These are phyloP conservation scores for Rhagium mordax DNA, from an alignment of 2,888 invertebrate species.

Conservation along the genomic window DNA sequence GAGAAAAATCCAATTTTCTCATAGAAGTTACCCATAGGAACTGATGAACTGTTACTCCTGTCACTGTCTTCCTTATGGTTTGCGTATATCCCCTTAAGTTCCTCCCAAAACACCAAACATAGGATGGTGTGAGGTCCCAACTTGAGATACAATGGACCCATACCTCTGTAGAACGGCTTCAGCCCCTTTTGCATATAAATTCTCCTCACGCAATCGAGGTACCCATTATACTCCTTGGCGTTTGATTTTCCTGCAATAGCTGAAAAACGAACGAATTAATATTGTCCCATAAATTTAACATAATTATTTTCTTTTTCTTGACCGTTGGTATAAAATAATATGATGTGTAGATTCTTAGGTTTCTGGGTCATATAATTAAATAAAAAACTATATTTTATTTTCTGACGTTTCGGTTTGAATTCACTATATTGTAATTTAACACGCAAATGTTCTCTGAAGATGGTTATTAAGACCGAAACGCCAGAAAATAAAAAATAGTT, in stretches of 20 bases:
- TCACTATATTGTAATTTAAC: too few relatives aligned
- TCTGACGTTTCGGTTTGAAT: too few relatives aligned
- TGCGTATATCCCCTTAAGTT: constrained; percentile 75
- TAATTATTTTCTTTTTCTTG: too few relatives aligned
- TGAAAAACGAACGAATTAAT: constrained; percentile 4
- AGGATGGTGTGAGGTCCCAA: constrained; percentile 93
- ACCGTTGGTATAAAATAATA: too few relatives aligned
- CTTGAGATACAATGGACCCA: constrained; percentile 88
- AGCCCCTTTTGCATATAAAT: constrained; percentile 75
- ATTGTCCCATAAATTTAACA: too few relatives aligned
- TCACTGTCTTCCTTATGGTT: constrained; percentile 41
- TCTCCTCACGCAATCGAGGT: constrained; percentile 78
- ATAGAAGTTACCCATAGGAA: constrained; percentile 46
- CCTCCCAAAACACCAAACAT: constrained; percentile 90
- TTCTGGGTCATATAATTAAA: too few relatives aligned
- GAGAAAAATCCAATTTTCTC: constrained; percentile 46
- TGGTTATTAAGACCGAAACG: too few relatives aligned
- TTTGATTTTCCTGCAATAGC: constrained; percentile 14
- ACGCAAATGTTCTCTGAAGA: too few relatives aligned
- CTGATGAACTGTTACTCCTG: constrained; percentile 20
- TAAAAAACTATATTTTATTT: too few relatives aligned
- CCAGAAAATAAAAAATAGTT: too few relatives aligned
- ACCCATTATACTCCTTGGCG: constrained; percentile 79
- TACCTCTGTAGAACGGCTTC: constrained; percentile 88
- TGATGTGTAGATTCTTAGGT: too few relatives aligned